Base-by-base conservation (phyloP, 2,113 vertebrate genomes). In the Upupa epops region DNA sequence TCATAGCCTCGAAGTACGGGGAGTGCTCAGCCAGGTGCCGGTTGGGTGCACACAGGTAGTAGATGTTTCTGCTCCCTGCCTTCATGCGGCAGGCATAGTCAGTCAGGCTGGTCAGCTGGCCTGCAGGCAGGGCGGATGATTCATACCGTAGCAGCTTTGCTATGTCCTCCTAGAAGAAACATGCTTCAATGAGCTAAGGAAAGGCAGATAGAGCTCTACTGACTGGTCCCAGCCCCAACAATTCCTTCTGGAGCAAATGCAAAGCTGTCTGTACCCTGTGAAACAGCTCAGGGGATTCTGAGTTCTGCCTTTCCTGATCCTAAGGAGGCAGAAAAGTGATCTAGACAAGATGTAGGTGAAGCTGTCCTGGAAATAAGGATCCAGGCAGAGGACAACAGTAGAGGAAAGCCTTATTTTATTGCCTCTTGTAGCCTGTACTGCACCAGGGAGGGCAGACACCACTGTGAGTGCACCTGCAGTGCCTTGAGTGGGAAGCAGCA, bases 1-100 rank as follows among this genome's bases (percentile, higher is more conserved):
- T 99, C 98, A 99, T 99, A 96, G 99, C 99, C 95, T 99, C 99
- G 0, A 97, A 99, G 97, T 99, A 99, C 0, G 99, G 98, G 0
- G 99, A 99, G 86, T 98, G 98, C 93, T 99, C 98, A 0, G 99
- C 99, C 40, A 99, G 98, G 82, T 99, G 98, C 16, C 99, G 98
- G 96, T 95, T 99, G 83, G 99, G 99, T 4, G 98, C 96, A 3
- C 99, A 99, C 91, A 99, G 97, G 96, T 99, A 99, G 95, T 99
- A 98, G 97, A 99, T 99, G 97, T 98, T 99, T 45, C 99, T 98
- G 5, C 98, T 98, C 59, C 99, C 99, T 0, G 99, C 97, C 93
- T 97, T 98, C 99, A 99, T 99, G 89, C 99, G 98, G 13, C 98
- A 95, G 40, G 94, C 89, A 2, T 99, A 99, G 83, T 99, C 99